A percentile compares a stretch with the other conserved stretches of the same genome.
These are phyloP conservation scores for Popillia japonica DNA, from an alignment of 1,140 invertebrate genomes.

Conservation along the genomic window DNA sequence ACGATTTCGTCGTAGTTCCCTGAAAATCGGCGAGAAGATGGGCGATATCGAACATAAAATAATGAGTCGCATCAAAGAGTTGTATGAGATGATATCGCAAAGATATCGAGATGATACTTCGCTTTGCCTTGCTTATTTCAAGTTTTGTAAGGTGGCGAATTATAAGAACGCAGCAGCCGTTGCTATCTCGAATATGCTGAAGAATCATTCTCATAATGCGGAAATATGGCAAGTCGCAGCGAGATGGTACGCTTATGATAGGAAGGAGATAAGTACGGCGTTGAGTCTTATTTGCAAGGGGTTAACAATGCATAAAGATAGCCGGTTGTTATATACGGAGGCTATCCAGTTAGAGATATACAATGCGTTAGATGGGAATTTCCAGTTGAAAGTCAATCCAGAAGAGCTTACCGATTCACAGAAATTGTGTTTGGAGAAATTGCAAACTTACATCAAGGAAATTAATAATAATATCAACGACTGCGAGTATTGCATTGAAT, in stretches of 20 bases:
- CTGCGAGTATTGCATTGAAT: conserved; percentile 45
- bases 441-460: conserved; percentile 43
- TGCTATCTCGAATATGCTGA: conserved; percentile 49
- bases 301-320: conserved; percentile 45
- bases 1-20: conserved; percentile 45
- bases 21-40: conserved; percentile 46
- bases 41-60: conserved; percentile 49
- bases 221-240: conserved; percentile 47
- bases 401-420: conserved; percentile 30
- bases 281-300: conserved; percentile 41
- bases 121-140: conserved; percentile 48
- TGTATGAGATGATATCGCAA: conserved; percentile 50
- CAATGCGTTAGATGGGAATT: neutral
- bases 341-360: conserved; percentile 43
- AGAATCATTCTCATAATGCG: conserved; percentile 44
- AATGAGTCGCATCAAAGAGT: conserved; percentile 47
- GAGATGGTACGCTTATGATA: conserved; percentile 42
- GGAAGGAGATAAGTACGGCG: conserved; percentile 41
- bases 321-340: conserved; percentile 43
- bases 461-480: conserved; percentile 46
- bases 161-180: conserved; percentile 44
- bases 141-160: conserved; percentile 50
- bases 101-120: conserved; percentile 48
- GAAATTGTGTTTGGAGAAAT: conserved; percentile 42
- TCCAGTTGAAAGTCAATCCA: conserved; percentile 19